Evolutionary conservation across 2,797 vertebrate species (phyloP).

Genomic region (Astyanax mexicanus): DNA sequence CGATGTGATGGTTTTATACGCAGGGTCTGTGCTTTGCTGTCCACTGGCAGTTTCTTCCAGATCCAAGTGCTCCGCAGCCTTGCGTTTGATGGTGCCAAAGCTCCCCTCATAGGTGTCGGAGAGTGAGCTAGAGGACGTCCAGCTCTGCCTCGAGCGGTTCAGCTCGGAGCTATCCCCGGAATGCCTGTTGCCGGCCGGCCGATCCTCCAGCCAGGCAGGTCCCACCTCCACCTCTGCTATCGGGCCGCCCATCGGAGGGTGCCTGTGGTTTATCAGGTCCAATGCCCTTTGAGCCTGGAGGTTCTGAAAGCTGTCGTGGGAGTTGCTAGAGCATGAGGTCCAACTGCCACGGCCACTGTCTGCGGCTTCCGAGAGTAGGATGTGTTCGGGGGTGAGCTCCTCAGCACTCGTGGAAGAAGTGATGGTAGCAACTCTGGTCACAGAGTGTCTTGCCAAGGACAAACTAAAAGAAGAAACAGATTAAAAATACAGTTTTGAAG

Average conservation of each 20-base stretch:
- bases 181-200: constrained; percentile 68
- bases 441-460: constrained; percentile 70
- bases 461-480: constrained; percentile 52
- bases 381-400: constrained; percentile 87
- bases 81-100: constrained; percentile 89
- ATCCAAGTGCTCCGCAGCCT: constrained; percentile 74
- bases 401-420: constrained; percentile 85
- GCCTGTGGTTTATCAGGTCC: constrained; percentile 84
- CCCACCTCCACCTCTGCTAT: constrained; percentile 84
- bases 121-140: constrained; percentile 90
- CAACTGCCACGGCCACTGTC: constrained; percentile 96
- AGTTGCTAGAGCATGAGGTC: constrained; percentile 96
- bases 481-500: no score
- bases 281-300: constrained; percentile 85
- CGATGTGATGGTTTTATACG: constrained; percentile 94
- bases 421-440: constrained; percentile 78
- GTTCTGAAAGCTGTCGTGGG: constrained; percentile 94
- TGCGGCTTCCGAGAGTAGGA: constrained; percentile 80
- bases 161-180: constrained; percentile 78
- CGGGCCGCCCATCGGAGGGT: constrained; percentile 81
- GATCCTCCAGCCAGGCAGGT: constrained; percentile 68
- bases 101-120: constrained; percentile 89
- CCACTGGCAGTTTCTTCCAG: constrained; percentile 70
- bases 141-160: constrained; percentile 84
- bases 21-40: constrained; percentile 79